These are phyloP conservation scores for Periplaneta americana DNA, from an alignment of 1,140 invertebrate species.

Conservation along the genomic window DNA sequence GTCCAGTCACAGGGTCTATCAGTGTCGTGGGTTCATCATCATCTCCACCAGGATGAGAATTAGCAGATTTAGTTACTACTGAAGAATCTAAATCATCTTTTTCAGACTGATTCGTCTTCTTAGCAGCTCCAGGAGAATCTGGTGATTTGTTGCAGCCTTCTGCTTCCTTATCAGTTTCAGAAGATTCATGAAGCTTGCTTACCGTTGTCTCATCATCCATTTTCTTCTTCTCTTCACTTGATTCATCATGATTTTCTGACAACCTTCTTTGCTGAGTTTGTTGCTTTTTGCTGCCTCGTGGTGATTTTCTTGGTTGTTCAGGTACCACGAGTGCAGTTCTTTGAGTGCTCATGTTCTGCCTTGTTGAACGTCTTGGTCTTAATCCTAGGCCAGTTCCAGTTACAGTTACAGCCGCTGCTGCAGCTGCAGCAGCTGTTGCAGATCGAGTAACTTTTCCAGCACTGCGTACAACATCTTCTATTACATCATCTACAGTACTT, in stretches of 20 bases:
- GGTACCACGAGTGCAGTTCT: not conserved
- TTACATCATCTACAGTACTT: constrained; percentile 75
- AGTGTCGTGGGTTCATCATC: constrained; percentile 50
- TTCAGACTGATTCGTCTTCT: not conserved
- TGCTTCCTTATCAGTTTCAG: not conserved
- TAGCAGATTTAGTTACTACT: not conserved
- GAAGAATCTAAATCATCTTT: not conserved
- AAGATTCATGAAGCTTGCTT: not conserved
- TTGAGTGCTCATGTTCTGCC: not conserved
- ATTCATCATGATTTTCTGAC: constrained; percentile 21
- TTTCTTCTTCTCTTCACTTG: constrained; percentile 20
- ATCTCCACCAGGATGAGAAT: constrained; percentile 23
- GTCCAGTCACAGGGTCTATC: constrained; percentile 71
- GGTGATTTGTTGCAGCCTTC: not conserved
- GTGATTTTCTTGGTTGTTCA: constrained; percentile 18
- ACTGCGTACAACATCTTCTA: constrained; percentile 77
- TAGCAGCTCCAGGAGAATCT: not conserved
- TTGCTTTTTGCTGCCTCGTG: constrained; percentile 10
- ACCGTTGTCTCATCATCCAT: constrained; percentile 20
- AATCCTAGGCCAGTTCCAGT: not conserved
- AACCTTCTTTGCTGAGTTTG: not conserved
- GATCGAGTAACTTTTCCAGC: constrained; percentile 33
- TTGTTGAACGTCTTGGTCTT: not conserved
- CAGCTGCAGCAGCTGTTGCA: constrained; percentile 23
- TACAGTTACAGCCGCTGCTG: not conserved